Evolutionary conservation across 2,888 invertebrate genomes (phyloP).

Genomic region (Gymnosoma rotundatum): DNA sequence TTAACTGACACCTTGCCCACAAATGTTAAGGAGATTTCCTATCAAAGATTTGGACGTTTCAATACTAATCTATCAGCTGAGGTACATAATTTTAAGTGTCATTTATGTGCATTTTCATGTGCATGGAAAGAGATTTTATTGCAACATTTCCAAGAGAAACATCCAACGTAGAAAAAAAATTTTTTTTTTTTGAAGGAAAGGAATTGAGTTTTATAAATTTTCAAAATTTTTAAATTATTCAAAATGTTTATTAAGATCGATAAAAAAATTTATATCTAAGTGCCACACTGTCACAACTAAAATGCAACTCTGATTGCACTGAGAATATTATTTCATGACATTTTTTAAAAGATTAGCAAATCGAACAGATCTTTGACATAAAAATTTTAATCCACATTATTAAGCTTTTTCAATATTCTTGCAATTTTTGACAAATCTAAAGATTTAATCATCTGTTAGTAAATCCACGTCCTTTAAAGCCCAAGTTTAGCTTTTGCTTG

Average conservation of each 20-base stretch:
- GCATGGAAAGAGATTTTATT: conserved; percentile 74
- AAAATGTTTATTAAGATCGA: neutral
- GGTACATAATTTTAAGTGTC: conserved; percentile 76
- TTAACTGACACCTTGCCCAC: conserved; percentile 24
- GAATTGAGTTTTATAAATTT: conserved; percentile 17
- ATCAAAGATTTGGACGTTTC: conserved; percentile 77
- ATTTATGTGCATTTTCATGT: conserved; percentile 78
- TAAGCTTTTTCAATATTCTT: too few species aligned
- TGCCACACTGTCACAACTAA: too few species aligned
- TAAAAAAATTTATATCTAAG: too few species aligned
- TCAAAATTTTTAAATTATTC: neutral
- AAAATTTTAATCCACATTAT: too few species aligned
- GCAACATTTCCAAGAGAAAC: conserved; percentile 75
- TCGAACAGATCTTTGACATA: too few species aligned
- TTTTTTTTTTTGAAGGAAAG: neutral
- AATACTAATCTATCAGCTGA: conserved; percentile 72
- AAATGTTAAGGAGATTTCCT: conserved; percentile 74
- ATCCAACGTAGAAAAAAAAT: conserved; percentile 72
- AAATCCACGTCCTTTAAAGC: too few species aligned
- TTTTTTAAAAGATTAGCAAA: too few species aligned
- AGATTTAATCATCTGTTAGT: too few species aligned
- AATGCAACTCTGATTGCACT: too few species aligned
- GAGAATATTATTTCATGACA: too few species aligned
- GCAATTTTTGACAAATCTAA: too few species aligned
- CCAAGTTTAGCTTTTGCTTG: too few species aligned